These are phyloP conservation scores for Phytoseiulus persimilis DNA, from an alignment of 2,888 invertebrate genomes.

Conservation along the genomic window DNA sequence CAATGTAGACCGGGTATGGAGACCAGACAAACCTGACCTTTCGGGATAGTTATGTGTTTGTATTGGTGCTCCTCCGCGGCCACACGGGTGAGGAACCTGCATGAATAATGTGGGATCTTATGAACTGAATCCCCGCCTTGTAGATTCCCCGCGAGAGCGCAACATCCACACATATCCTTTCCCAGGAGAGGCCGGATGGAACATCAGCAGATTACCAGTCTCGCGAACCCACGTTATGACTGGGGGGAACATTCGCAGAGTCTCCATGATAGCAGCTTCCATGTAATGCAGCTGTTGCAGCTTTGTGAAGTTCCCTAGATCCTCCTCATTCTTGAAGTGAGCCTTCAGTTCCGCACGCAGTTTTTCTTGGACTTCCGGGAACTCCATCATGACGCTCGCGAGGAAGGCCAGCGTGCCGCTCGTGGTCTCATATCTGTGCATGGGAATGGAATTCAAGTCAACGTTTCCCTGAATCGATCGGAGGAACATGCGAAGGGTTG, in stretches of 20 bases:
- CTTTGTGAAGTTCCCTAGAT: constrained; percentile 20
- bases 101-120: background rate
- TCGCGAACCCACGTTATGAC: background rate
- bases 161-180: too few relatives aligned
- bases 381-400: constrained; percentile 18
- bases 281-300: background rate
- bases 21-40: constrained; percentile 17
- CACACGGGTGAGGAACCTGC: constrained; percentile 11
- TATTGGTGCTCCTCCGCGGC: background rate
- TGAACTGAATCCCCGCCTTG: too few relatives aligned
- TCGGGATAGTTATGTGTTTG: background rate
- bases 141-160: too few relatives aligned
- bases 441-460: background rate
- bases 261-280: constrained; percentile 18
- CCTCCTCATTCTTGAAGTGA: background rate
- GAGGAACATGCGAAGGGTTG: too few relatives aligned
- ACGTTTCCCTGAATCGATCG: too few relatives aligned
- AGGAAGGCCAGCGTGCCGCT: constrained; percentile 23
- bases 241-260: constrained; percentile 16
- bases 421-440: background rate
- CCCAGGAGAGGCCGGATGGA: too few relatives aligned
- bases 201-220: too few relatives aligned
- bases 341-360: background rate
- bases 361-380: constrained; percentile 16
- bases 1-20: constrained; percentile 14